Conservation (phyloP, 2,888 invertebrate genomes). For the Philhelius pedissequus region DNA sequence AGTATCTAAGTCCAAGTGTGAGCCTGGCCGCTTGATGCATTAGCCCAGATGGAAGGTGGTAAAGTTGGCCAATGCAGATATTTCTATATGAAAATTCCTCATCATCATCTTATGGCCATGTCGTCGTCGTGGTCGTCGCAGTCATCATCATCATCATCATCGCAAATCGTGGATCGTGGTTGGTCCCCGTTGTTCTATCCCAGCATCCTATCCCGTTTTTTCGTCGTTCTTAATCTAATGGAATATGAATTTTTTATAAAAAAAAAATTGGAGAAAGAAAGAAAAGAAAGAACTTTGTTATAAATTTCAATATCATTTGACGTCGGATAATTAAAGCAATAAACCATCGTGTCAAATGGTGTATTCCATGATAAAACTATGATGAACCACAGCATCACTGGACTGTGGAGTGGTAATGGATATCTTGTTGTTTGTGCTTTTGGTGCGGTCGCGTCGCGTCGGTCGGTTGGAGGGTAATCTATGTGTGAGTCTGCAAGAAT, state of each 20-base stretch:
- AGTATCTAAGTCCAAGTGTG: neutral
- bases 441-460: too few relatives aligned
- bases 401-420: slow-evolving; percentile 16
- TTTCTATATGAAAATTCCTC: slow-evolving; percentile 47
- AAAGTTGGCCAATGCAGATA: slow-evolving; percentile 17
- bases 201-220: neutral
- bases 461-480: too few relatives aligned
- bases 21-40: neutral
- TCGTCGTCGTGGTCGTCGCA: slow-evolving; percentile 35
- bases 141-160: slow-evolving; percentile 21
- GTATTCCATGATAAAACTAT: slow-evolving; percentile 62
- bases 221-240: neutral
- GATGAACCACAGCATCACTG: slow-evolving; percentile 44
- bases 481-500: slow-evolving; percentile 23
- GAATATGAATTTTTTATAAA: slow-evolving; percentile 17
- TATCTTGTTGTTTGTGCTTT: slow-evolving; percentile 3
- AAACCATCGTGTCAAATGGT: slow-evolving; percentile 66
- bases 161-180: slow-evolving; percentile 19
- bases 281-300: slow-evolving; percentile 44
- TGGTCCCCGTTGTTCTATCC: neutral
- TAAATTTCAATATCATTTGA: slow-evolving; percentile 66
- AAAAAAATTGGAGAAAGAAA: neutral
- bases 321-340: slow-evolving; percentile 67
- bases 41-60: slow-evolving; percentile 17
- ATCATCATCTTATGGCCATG: slow-evolving; percentile 31